These are phyloP conservation scores for Stenchaetothrips biformis DNA, from an alignment of 2,888 invertebrate species.

Conservation along the genomic window DNA sequence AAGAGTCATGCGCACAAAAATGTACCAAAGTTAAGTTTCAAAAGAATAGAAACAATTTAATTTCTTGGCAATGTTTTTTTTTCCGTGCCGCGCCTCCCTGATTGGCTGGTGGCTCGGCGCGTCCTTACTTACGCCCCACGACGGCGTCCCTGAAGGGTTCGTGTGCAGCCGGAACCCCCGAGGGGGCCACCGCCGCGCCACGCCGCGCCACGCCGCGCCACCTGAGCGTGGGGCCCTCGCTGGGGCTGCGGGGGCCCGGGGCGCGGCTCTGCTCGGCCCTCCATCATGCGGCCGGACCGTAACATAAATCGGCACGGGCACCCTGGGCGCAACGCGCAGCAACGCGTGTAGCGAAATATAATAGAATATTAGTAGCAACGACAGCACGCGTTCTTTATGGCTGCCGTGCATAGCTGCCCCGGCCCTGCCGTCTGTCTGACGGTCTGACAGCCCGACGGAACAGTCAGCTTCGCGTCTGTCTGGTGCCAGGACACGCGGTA, in stretches of 20 bases:
- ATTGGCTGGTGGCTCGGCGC: neutral
- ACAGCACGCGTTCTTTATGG: no score
- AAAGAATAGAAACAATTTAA: neutral
- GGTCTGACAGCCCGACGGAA: no score
- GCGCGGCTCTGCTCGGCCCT: neutral
- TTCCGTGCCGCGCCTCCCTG: neutral
- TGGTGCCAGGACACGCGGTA: neutral
- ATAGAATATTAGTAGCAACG: slow-evolving; percentile 10
- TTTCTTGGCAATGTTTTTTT: neutral
- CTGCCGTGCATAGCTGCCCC: no score
- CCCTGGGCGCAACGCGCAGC: neutral
- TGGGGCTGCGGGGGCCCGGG: neutral
- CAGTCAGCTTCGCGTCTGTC: neutral
- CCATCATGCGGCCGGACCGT: neutral
- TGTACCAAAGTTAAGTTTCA: neutral
- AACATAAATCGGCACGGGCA: neutral
- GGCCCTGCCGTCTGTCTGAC: no score
- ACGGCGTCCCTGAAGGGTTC: neutral
- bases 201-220: neutral
- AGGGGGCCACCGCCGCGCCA: neutral
- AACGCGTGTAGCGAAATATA: neutral
- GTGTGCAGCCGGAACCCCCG: neutral
- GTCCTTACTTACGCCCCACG: neutral
- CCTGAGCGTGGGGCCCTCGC: no score
- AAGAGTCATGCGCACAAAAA: no score